phyloP scores from a whole-genome alignment of 2,797 vertebrate species.

The Chrysolophus pictus region DNA sequence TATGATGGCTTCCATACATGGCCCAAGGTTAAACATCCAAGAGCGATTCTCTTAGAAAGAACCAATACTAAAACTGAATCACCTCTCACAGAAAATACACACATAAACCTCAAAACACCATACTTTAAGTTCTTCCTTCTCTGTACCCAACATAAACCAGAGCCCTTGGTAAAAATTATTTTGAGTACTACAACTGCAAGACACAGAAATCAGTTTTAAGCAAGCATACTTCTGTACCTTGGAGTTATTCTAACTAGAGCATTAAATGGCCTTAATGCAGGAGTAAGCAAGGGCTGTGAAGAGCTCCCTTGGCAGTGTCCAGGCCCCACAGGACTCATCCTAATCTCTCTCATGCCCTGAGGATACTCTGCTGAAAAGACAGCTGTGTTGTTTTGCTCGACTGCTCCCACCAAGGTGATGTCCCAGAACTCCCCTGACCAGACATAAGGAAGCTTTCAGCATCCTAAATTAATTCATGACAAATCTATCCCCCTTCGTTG shows the following conservation, averaged over 20 bases:
- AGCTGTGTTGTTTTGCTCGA: background rate
- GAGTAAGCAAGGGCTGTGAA: background rate
- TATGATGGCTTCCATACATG: background rate
- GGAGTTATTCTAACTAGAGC: background rate
- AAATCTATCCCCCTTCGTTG: slow-evolving; percentile 25
- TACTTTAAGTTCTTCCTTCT: background rate
- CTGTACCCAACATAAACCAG: background rate
- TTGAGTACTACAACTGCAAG: background rate
- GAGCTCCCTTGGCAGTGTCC: background rate
- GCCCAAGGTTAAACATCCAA: background rate
- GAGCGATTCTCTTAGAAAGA: background rate
- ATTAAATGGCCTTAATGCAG: slow-evolving; percentile 11
- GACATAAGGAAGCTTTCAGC: background rate
- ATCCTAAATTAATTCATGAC: slow-evolving; percentile 6
- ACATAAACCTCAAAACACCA: background rate
- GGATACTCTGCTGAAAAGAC: background rate
- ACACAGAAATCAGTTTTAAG: background rate
- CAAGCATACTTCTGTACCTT: background rate
- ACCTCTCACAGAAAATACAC: background rate
- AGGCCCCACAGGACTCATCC: background rate
- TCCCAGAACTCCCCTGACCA: background rate
- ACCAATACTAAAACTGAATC: background rate
- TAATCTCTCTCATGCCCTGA: background rate
- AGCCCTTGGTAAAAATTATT: background rate
- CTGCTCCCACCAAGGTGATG: background rate